phyloP scores from a whole-genome alignment of 2,113 vertebrate species.

The Bolborhynchus lineola region DNA sequence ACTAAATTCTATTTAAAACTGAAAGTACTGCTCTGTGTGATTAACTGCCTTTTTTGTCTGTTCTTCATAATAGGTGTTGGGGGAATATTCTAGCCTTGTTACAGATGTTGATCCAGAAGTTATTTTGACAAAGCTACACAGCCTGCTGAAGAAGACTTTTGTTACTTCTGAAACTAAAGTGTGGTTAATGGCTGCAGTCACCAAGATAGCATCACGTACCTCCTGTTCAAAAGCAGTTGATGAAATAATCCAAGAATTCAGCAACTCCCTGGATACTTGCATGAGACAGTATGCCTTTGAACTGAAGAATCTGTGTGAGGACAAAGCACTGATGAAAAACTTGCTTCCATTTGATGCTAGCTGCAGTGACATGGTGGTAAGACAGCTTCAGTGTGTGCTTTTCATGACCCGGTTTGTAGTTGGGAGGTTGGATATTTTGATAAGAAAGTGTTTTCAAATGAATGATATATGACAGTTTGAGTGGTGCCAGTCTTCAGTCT shows the following conservation, averaged over 20 bases:
- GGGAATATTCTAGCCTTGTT: slow-evolving; percentile 86
- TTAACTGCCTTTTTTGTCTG: not conserved
- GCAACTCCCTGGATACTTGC: slow-evolving; percentile 83
- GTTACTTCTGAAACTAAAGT: slow-evolving; percentile 86
- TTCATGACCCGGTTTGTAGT: not conserved
- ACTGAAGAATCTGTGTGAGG: slow-evolving; percentile 81
- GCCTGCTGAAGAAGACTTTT: slow-evolving; percentile 76
- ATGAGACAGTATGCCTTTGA: slow-evolving; percentile 89
- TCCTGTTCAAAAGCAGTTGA: slow-evolving; percentile 64
- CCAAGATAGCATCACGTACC: slow-evolving; percentile 78
- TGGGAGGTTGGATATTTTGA: not conserved
- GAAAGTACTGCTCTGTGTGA: not conserved
- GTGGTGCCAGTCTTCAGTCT: not conserved
- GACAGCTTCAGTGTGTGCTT: not conserved
- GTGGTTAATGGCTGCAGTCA: slow-evolving; percentile 88
- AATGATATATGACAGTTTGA: not conserved
- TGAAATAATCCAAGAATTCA: slow-evolving; percentile 76
- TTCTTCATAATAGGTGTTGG: slow-evolving; percentile 81
- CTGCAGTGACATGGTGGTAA: slow-evolving; percentile 75
- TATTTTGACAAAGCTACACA: slow-evolving; percentile 78
- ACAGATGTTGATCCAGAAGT: slow-evolving; percentile 73
- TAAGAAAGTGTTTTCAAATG: not conserved
- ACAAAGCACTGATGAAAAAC: slow-evolving; percentile 76
- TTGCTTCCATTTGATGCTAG: slow-evolving; percentile 75
- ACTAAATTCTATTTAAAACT: not conserved